Base-by-base conservation (phyloP, 2,797 vertebrate species). In the Scarus forsteni region DNA sequence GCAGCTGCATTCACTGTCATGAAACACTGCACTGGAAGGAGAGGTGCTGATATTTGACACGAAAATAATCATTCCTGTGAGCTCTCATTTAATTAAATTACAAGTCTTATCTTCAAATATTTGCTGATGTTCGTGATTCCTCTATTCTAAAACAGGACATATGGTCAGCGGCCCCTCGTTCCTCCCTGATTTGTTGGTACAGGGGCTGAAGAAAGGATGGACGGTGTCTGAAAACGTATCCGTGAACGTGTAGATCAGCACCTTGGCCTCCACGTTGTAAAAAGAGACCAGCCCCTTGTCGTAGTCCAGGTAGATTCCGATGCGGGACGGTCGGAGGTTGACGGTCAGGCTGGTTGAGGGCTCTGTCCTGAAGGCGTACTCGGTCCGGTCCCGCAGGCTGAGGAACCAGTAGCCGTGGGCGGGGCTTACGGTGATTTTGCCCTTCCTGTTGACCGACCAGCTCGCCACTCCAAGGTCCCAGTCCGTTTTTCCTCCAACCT, bases 141-240 rank as follows among this genome's bases (percentile, higher is more conserved):
- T 7, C 89, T 60, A 90, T n/a, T 89, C 76, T 18, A 59, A 34
- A 44, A 89, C 60, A 1, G 92, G 84, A 15, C 89, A 92, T 42
- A 95, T 91, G 60, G 85, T 72, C 0, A 96, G 88, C 0, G 95
- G 94, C 4, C 85, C 92, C 3, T 90, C 88, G 0, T 96, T 96
- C 40, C 75, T 83, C 2, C 95, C 93, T 0, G 93, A 95, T 73
- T 93, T 95, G 52, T 95, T 96, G 6, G 95, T 94, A 63, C 93
- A 95, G 43, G 90, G 91, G 57, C 89, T 95, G 76, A 95, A 95
- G 80, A 95, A 96, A 0, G 94, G 95, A 74, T 92, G 93, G 60
- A 94, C 83, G 68, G 75, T 76, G 66, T 93, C 90, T 6, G 77
- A 69, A 67, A 95, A 95, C 10, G 19, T 66, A 53, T 91, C 89